Base-by-base conservation (phyloP, 1,140 invertebrate genomes). In the Drosophila melanogaster region DNA sequence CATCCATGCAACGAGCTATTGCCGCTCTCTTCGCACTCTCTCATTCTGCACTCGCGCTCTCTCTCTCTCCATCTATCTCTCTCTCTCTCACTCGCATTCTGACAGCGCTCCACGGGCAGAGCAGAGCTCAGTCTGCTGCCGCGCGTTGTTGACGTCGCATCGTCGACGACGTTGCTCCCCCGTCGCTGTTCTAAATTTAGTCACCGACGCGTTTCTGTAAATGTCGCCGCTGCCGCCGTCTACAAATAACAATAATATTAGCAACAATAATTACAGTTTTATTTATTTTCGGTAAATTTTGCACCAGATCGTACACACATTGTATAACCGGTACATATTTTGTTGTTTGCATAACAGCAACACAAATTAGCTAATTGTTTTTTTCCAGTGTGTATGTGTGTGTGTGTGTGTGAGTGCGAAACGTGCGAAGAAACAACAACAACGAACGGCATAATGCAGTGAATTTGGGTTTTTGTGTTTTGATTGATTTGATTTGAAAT, bases 111-210 rank as follows among this genome's bases (percentile, higher is more conserved):
- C 15, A 41, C 35, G 26, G 41, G 17, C 41, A 44, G 41, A 44
- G 41, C 7, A 38, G 37, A 8, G 75, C 64, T 85, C 72, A 76
- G 83, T 87, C 75, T 81, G 70, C 59, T 69, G 83, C 75, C 59
- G 81, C 79, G 79, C 79, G 75, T 85, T 70, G 81, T 80, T 41
- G 43, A 65, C 53, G 65, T 65, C 61, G 71, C 59, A 57, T 62
- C 53, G 69, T 30, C 49, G 55, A 57, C 35, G 67, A 56, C 38
- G 49, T 43, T 66, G 49, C 49, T 66, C 22, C 50, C 30, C 38
- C 33, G 37, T 30, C 62, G 47, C 67, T 57, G 61, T 79, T 87
- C 83, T 86, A 86, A 86, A 86, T 83, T 83, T 87, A 86, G 75
- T 79, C 49, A 59, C 58, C 47, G 55, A 76, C 71, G 72, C 59